A percentile compares a stretch with the other conserved stretches of the same genome.
Conservation (phyloP, 2,797 vertebrate species). For the Acipenser ruthenus region DNA sequence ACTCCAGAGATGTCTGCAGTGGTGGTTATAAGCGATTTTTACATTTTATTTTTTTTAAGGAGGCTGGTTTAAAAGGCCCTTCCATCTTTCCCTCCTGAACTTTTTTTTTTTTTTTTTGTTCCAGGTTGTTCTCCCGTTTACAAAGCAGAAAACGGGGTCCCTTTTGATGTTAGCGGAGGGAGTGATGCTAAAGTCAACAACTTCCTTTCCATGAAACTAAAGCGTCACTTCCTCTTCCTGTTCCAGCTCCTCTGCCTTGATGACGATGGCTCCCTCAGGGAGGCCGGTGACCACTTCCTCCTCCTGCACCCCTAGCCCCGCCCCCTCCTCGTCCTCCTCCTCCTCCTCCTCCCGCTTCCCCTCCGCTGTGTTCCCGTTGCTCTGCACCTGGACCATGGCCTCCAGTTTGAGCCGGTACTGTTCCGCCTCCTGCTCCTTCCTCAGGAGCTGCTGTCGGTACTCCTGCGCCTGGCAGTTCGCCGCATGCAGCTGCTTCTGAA, state of each 20-base stretch:
- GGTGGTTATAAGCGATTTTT: too few relatives aligned
- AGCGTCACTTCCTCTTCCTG: conserved; percentile 20
- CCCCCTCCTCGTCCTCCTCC: conserved; percentile 18
- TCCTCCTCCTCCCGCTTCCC: too few relatives aligned
- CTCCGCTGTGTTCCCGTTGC: conserved; percentile 26
- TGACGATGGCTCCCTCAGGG: conserved; percentile 55
- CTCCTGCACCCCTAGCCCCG: conserved; percentile 33
- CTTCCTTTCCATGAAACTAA: background rate
- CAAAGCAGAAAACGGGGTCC: too few relatives aligned
- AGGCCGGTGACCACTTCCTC: conserved; percentile 53
- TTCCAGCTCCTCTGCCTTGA: conserved; percentile 50
- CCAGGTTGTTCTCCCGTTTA: too few relatives aligned
- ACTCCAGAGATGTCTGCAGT: too few relatives aligned
- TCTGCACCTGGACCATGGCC: conserved; percentile 59
- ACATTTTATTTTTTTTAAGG: too few relatives aligned
- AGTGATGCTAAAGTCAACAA: background rate
- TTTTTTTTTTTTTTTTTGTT: too few relatives aligned
- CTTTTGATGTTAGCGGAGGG: too few relatives aligned
- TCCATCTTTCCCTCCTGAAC: too few relatives aligned
- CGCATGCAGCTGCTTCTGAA: conserved; percentile 69
- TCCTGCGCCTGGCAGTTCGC: conserved; percentile 71
- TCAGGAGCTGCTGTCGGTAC: conserved; percentile 71
- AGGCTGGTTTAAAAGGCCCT: too few relatives aligned
- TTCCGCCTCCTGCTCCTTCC: conserved; percentile 81
- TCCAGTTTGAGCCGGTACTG: conserved; percentile 68